These are phyloP conservation scores for Thunnus maccoyii DNA, from an alignment of 2,113 vertebrate species.

Conservation along the genomic window DNA sequence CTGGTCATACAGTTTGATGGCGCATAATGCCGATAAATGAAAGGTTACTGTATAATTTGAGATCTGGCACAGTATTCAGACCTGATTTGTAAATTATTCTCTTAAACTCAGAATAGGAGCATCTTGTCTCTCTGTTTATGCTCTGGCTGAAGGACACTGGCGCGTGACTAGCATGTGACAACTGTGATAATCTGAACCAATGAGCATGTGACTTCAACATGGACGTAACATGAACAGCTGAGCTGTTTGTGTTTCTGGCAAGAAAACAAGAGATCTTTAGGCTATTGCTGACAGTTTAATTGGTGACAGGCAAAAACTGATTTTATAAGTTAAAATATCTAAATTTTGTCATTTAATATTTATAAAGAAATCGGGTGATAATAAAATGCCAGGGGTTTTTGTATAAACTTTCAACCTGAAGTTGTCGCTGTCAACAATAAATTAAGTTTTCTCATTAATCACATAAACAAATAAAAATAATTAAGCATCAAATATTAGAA, in stretches of 20 bases:
- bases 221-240: constrained; percentile 20
- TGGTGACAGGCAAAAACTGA: neutral
- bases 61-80: neutral
- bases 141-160: constrained; percentile 25
- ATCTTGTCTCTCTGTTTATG: constrained; percentile 35
- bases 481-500: neutral
- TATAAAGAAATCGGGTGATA: no score
- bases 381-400: no score
- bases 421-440: neutral
- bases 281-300: neutral
- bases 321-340: constrained; percentile 3
- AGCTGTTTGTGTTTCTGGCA: constrained; percentile 29
- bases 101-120: constrained; percentile 12
- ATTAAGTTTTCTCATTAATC: neutral
- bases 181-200: constrained; percentile 11
- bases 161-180: constrained; percentile 45
- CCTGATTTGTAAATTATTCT: constrained; percentile 7
- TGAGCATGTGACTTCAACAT: constrained; percentile 38
- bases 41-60: neutral
- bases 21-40: neutral
- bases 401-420: neutral
- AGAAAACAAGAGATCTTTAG: constrained; percentile 13
- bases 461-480: neutral
- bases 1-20: neutral
- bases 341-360: neutral